phyloP scores from a whole-genome alignment of 2,888 invertebrate species.

The Andrena camellia region DNA sequence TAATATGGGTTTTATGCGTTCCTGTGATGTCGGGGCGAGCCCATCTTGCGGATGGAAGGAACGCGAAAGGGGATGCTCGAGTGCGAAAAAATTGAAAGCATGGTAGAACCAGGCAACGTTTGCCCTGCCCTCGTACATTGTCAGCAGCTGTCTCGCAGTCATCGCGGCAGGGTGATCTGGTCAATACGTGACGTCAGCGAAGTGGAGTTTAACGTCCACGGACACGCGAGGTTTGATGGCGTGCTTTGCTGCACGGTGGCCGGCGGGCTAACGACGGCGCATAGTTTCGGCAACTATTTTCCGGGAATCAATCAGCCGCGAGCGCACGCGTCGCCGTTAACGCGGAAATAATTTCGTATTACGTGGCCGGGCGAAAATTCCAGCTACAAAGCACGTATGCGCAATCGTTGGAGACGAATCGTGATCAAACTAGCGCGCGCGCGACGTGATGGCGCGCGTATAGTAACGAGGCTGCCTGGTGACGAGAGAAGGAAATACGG shows the following conservation, averaged over 20 bases:
- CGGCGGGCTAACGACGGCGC: neutral
- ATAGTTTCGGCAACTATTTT: constrained; percentile 61
- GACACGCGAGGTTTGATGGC: neutral
- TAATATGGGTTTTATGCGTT: constrained; percentile 57
- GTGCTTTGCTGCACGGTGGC: neutral
- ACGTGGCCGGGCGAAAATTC: constrained; percentile 50
- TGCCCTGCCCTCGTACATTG: neutral
- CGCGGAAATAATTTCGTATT: constrained; percentile 67
- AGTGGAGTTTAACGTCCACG: constrained; percentile 27
- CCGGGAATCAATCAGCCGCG: constrained; percentile 34
- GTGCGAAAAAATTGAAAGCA: constrained; percentile 2
- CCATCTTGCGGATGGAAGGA: constrained; percentile 11
- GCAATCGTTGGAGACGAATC: constrained; percentile 64
- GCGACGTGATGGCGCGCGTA: constrained; percentile 33
- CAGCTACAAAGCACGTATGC: constrained; percentile 60
- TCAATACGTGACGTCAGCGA: constrained; percentile 3
- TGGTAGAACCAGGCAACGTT: neutral
- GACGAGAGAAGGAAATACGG: constrained; percentile 44
- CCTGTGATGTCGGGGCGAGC: constrained; percentile 14
- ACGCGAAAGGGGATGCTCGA: neutral
- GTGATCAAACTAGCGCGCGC: constrained; percentile 61
- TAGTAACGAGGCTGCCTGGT: constrained; percentile 58
- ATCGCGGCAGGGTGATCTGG: constrained; percentile 1
- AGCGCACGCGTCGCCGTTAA: constrained; percentile 55
- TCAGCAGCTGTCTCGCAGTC: neutral